These are phyloP conservation scores for Lingula anatina DNA, from an alignment of 2,888 invertebrate genomes.

Conservation along the genomic window DNA sequence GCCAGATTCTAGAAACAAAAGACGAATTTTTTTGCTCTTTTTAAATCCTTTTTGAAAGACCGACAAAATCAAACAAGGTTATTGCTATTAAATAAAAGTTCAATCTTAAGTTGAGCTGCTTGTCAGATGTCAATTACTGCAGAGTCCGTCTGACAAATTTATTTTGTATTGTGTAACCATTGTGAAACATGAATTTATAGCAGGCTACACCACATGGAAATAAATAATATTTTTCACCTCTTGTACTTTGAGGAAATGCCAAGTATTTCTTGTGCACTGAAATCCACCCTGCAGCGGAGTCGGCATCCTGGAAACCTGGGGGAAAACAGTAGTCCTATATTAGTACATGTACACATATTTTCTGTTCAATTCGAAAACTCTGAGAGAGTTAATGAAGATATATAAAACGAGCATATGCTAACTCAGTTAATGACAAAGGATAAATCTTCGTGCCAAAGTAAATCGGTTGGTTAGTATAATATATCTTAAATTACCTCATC, in stretches of 20 bases:
- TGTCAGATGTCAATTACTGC: background rate
- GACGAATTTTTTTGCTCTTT: no score
- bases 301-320: conserved; percentile 26
- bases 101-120: background rate
- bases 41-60: no score
- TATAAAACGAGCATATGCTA: background rate
- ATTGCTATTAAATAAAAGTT: background rate
- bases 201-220: background rate
- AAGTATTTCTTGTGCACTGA: conserved; percentile 25
- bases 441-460: background rate
- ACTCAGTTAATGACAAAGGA: background rate
- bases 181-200: no score
- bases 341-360: no score
- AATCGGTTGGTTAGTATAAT: background rate
- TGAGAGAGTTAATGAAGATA: background rate
- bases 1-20: conserved; percentile 34
- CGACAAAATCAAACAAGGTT: no score
- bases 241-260: conserved; percentile 38
- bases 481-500: conserved; percentile 17
- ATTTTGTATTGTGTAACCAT: no score
- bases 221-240: conserved; percentile 18
- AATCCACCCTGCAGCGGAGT: conserved; percentile 24
- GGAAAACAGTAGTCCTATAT: conserved; percentile 2
- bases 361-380: no score
- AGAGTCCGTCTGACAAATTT: no score